phyloP scores from a whole-genome alignment of 2,113 vertebrate genomes.

The Paratilapia polleni region DNA sequence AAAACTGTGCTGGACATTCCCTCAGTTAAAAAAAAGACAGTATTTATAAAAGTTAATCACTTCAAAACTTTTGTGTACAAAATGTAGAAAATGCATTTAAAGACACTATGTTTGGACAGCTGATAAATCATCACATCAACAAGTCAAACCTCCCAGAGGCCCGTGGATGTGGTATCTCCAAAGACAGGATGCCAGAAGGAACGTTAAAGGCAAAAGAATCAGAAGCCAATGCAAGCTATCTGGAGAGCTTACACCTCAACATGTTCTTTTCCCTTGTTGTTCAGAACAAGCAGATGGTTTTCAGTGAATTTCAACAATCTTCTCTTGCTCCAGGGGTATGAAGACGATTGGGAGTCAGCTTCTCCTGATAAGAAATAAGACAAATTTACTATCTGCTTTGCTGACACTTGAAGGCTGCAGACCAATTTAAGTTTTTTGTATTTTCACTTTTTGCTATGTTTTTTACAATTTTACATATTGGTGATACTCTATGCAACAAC shows the following conservation, averaged over 20 bases:
- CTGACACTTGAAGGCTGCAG: slow-evolving; percentile 22
- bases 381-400: slow-evolving; percentile 40
- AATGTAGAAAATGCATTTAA: slow-evolving; percentile 1
- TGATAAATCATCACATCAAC: slow-evolving; percentile 50
- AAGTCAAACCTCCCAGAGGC: slow-evolving; percentile 45
- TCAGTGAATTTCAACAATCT: slow-evolving; percentile 65
- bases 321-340: slow-evolving; percentile 70
- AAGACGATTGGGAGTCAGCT: slow-evolving; percentile 53
- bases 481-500: neutral
- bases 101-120: slow-evolving; percentile 37
- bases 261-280: slow-evolving; percentile 69
- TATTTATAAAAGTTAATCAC: neutral
- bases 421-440: slow-evolving; percentile 4
- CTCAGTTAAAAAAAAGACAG: neutral
- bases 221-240: slow-evolving; percentile 65
- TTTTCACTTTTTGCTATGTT: too few species aligned
- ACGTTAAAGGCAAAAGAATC: slow-evolving; percentile 70
- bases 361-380: slow-evolving; percentile 61
- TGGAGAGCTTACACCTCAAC: slow-evolving; percentile 66
- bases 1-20: neutral
- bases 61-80: neutral
- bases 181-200: slow-evolving; percentile 68
- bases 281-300: slow-evolving; percentile 74
- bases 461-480: neutral
- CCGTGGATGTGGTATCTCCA: slow-evolving; percentile 49